Conservation (phyloP, 2,113 vertebrate species). For the Percina caprodes region DNA sequence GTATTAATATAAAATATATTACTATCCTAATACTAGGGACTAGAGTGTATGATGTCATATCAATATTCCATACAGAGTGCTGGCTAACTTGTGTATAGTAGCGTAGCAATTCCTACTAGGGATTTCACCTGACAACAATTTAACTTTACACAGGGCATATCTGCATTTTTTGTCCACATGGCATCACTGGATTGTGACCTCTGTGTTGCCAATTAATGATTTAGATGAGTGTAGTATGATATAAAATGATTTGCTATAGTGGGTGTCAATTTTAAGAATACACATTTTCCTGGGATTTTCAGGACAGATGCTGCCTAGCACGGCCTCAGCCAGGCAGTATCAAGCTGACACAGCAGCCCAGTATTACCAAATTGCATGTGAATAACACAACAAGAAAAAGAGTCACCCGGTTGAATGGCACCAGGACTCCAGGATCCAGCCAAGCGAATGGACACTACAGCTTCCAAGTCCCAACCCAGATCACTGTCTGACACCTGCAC, state of each 20-base stretch:
- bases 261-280: neutral
- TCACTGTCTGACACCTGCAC: too few relatives aligned
- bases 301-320: slow-evolving; percentile 21
- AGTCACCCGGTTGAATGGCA: too few relatives aligned
- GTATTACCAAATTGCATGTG: too few relatives aligned
- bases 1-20: neutral
- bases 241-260: neutral
- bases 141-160: neutral
- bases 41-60: neutral
- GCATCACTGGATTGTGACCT: slow-evolving; percentile 7
- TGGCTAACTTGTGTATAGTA: neutral
- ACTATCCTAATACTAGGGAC: neutral
- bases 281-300: neutral
- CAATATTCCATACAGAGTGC: neutral
- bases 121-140: neutral
- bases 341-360: slow-evolving; percentile 18
- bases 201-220: slow-evolving; percentile 30
- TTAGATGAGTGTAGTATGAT: neutral
- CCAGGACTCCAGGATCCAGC: too few relatives aligned
- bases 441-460: too few relatives aligned
- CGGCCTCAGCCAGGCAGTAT: slow-evolving; percentile 4
- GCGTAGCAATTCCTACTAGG: neutral
- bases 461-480: too few relatives aligned
- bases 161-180: neutral
- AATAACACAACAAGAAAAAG: too few relatives aligned